A percentile compares a stretch with the other conserved stretches of the same genome.
These are phyloP conservation scores for Podarcis muralis DNA, from an alignment of 2,113 vertebrate species.

Conservation along the genomic window DNA sequence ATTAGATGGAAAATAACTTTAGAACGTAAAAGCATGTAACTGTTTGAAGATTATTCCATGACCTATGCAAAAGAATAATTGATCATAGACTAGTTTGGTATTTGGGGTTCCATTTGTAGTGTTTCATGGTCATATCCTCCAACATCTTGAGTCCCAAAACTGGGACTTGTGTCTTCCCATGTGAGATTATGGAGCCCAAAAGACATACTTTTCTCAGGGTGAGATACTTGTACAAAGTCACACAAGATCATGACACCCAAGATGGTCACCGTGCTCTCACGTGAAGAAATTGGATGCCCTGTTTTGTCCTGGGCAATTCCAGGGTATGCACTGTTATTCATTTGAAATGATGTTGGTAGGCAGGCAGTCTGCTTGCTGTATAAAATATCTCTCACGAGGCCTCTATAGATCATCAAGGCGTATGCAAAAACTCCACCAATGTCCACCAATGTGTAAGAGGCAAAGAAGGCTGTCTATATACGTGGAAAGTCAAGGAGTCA, in stretches of 20 bases:
- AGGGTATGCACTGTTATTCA: background rate
- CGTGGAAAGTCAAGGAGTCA: background rate
- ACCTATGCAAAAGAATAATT: fast-evolving
- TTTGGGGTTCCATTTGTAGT: background rate
- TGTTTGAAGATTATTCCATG: background rate
- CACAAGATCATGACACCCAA: too few relatives aligned
- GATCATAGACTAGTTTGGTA: background rate
- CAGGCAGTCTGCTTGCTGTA: background rate
- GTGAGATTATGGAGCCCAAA: too few relatives aligned
- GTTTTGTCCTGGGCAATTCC: too few relatives aligned
- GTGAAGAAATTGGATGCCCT: too few relatives aligned
- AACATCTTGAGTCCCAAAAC: too few relatives aligned
- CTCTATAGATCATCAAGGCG: background rate
- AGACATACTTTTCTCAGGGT: too few relatives aligned
- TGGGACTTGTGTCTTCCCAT: too few relatives aligned
- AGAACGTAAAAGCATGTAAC: background rate
- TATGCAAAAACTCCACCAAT: background rate
- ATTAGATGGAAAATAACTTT: background rate
- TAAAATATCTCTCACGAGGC: background rate
- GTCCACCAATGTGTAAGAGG: background rate
- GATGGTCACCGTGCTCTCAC: too few relatives aligned
- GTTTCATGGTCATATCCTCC: background rate
- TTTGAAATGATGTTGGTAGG: background rate
- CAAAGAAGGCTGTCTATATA: background rate
- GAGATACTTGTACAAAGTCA: too few relatives aligned